Percentiles rank a stretch among this genome's conserved stretches.
These are phyloP conservation scores for Petrocephalus sullivani DNA, from an alignment of 2,797 vertebrate species.

Conservation along the genomic window DNA sequence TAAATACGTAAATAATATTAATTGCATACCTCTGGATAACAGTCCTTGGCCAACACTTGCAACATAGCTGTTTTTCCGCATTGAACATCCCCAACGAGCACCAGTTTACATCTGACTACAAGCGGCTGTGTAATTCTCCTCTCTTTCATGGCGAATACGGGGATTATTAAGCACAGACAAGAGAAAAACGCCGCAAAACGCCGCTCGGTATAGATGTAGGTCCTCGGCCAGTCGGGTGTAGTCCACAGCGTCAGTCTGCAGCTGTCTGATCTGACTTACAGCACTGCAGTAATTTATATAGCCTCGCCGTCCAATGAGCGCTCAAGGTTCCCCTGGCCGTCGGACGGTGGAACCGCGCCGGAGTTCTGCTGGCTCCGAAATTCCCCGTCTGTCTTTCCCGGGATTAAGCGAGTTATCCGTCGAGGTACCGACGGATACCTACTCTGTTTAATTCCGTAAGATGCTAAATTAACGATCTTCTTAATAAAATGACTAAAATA, in stretches of 20 bases:
- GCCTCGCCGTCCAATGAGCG: constrained; percentile 59
- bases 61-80: constrained; percentile 96
- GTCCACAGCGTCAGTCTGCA: constrained; percentile 1
- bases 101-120: constrained; percentile 83
- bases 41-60: constrained; percentile 90
- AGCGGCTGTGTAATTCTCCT: constrained; percentile 72
- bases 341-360: background rate
- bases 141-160: constrained; percentile 73
- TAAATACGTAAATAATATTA: background rate
- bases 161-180: background rate
- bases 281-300: constrained; percentile 63
- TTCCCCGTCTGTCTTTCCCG: background rate
- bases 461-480: background rate
- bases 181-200: constrained; percentile 7
- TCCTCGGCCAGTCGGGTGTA: constrained; percentile 3
- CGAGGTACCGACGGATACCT: background rate
- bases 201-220: background rate
- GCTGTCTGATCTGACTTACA: constrained; percentile 28
- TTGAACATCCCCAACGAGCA: constrained; percentile 90
- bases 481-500: background rate
- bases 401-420: background rate
- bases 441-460: background rate
- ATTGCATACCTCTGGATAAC: constrained; percentile 85
- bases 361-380: constrained; percentile 4
- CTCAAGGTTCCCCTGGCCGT: constrained; percentile 16